Base-by-base conservation (phyloP, 2,888 invertebrate genomes). In the Heteromurus nitidus region DNA sequence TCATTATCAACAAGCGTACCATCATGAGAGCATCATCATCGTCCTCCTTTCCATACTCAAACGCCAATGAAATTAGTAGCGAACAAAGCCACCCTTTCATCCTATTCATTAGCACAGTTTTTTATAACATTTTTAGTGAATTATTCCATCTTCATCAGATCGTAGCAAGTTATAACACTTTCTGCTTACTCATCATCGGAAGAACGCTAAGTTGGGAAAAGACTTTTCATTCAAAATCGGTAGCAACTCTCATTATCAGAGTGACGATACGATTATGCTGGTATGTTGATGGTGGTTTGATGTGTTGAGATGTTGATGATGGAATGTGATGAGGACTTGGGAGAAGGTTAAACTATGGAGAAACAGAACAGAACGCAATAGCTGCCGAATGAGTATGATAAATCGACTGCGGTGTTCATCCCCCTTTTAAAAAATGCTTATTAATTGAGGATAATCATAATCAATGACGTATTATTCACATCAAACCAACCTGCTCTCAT, bases 121-220 rank as follows among this genome's bases (percentile, higher is more conserved):
- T 50, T 50, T 5, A 13, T 50, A 7, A 7, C 50, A 13, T 11
- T n/a, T 7, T 3, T 50, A 5, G 50, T 50, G 50, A 50, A 50
- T 50, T n/a, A n/a, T 50, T 50, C n/a, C 13, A 50, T 50, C 50
- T n/a, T n/a, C n/a, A n/a, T n/a, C n/a, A n/a, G n/a, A n/a, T n/a
- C 50, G 13, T 50, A 1, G 20, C 60, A n/a, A 36, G 11, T 31
- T 36, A 30, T 36, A 64, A 31, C n/a, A 31, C 16, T 26, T 64
- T 64, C 36, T 36, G 64, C 36, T 64, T 30, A 31, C 36, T 64
- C 64, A 64, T 64, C 36, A 30, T 13, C 5, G 36, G 7, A 36
- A 36, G 36, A 9, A 36, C 5, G 36, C 36, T 36, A 13, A 36
- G 13, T 13, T 36, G 36, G 13, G 36, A 5, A 36, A 13, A 36